Evolutionary conservation across 2,888 invertebrate species (phyloP), one percentile per base, ranked within the genome.

Genomic region (Tribolium freemani): DNA sequence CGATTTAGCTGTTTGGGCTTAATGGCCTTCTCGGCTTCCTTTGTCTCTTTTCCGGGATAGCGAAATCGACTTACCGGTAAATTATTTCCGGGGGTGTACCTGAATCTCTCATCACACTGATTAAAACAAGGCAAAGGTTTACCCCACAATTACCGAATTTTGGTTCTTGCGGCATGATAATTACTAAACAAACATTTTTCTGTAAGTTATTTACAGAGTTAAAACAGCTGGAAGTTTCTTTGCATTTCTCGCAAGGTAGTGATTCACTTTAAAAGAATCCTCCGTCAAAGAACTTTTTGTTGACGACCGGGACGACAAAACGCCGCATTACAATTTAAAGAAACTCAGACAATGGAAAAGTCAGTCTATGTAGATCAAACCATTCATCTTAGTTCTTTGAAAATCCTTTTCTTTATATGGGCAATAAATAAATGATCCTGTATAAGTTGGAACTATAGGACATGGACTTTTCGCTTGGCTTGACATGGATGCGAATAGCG

Each of bases 401-500:
- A 63, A 71, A 58, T 58, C 56, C 71, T 66, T 64, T 69, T 53
- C 69, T 57, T 76, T 74, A 74, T 75, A 72, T 68, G 71, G 74
- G 71, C 72, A 72, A 76, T 76, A 76, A 76, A 75, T 76, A 75
- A 75, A 75, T 74, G 76, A 76, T 75, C 69, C 72, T 44, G 66
- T 70, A 68, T 60, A 73, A 76, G 60, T 73, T 69, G 60, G 71
- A 72, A 61, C 69, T 53, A 71, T 51, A 72, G 69, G 73, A 71
- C 71, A 63, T 63, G 69, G 60, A 67, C 61, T 76, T 73, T 73
- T 68, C 75, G 75, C 73, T 74, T 76, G 74, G 73, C 72, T 76
- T 76, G 74, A 73, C 72, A 72, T 67, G 69, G 71, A 74, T 67
- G 71, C 67, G 71, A 63, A 67, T 71, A 69, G 57, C 66, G 60